A percentile compares a stretch with the other conserved stretches of the same genome.
phyloP scores from a whole-genome alignment of 2,113 vertebrate species.

The Melanerpes formicivorus region DNA sequence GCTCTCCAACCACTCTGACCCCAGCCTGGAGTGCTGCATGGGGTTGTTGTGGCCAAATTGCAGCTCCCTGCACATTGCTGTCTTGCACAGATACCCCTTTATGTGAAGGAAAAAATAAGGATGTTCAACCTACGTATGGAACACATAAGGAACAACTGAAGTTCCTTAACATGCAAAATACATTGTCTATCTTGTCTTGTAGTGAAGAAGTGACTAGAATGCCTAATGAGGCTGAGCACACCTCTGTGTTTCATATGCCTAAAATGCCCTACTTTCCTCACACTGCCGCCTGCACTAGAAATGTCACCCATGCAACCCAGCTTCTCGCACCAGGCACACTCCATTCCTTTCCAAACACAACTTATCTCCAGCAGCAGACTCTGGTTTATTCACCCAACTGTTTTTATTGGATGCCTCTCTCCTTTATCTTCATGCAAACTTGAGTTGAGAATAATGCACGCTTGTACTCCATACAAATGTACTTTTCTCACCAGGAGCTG shows the following conservation, averaged over 20 bases:
- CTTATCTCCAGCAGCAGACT: not conserved
- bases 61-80: not conserved
- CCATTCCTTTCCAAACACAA: not conserved
- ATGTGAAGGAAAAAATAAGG: conserved; percentile 13
- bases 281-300: not conserved
- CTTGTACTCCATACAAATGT: not conserved
- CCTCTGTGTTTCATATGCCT: conserved; percentile 25
- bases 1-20: too few relatives aligned
- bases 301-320: not conserved
- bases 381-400: not conserved
- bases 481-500: not conserved
- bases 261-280: conserved; percentile 44
- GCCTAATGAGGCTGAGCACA: conserved; percentile 35
- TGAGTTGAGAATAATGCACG: not conserved
- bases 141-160: conserved; percentile 1
- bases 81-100: conserved; percentile 25
- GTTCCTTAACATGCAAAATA: conserved; percentile 10
- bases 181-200: conserved; percentile 22
- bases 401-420: not conserved
- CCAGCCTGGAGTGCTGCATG: too few relatives aligned
- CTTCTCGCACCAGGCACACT: not conserved
- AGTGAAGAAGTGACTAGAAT: conserved; percentile 19
- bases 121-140: conserved; percentile 23
- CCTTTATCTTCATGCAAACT: not conserved
- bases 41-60: too few relatives aligned